Conservation (phyloP, 2,888 invertebrate species). For the Brachyptera putata region DNA sequence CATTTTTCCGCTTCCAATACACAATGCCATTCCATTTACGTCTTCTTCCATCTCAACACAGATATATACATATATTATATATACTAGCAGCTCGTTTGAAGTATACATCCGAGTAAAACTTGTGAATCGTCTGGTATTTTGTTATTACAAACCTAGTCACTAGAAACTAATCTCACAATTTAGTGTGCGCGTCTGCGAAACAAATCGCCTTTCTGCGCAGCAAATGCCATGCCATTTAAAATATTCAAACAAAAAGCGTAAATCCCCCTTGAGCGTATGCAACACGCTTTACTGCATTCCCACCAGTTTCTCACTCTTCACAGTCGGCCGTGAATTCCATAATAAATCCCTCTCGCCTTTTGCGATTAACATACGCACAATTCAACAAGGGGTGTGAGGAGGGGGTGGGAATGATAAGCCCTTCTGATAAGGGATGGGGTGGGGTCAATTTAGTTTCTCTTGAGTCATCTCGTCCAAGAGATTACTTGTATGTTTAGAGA, state of each 20-base stretch:
- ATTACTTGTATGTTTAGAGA: slow-evolving; percentile 21
- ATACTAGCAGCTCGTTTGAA: too few species aligned
- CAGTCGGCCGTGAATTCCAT: slow-evolving; percentile 2
- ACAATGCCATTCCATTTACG: too few species aligned
- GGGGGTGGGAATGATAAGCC: slow-evolving; percentile 6
- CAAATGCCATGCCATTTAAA: neutral
- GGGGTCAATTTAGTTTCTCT: slow-evolving; percentile 21
- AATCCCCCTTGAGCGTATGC: neutral
- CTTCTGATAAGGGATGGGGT: slow-evolving; percentile 1
- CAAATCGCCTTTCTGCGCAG: neutral
- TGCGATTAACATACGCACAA: slow-evolving; percentile 18
- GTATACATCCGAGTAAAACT: too few species aligned
- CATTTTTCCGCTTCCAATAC: too few species aligned
- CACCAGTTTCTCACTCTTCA: slow-evolving; percentile 13
- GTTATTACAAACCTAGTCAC: too few species aligned
- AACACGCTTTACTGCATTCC: slow-evolving; percentile 15
- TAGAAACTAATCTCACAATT: too few species aligned
- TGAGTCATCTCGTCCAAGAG: slow-evolving; percentile 21
- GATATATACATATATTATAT: too few species aligned
- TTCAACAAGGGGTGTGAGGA: slow-evolving; percentile 9
- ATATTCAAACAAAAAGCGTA: neutral
- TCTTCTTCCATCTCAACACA: too few species aligned
- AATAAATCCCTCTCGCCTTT: slow-evolving; percentile 12
- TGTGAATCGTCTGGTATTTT: too few species aligned
- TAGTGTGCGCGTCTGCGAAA: too few species aligned